Percentiles rank a stretch among this genome's conserved stretches.
These are phyloP conservation scores for Dufourea novaeangliae DNA, from an alignment of 1,140 invertebrate genomes.

Conservation along the genomic window DNA sequence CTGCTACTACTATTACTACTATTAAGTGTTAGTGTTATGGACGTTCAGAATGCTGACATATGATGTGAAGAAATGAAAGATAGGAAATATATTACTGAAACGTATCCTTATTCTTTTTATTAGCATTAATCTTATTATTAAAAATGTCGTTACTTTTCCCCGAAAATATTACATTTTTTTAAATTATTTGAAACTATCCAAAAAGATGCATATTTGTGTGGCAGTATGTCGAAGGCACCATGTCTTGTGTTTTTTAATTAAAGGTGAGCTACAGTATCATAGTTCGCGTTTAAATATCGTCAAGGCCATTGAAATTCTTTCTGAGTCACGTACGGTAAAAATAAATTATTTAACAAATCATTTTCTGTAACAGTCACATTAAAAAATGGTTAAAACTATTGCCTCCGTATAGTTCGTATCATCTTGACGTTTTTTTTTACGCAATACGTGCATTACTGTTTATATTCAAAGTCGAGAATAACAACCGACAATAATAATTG, in stretches of 20 bases:
- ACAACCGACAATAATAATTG: constrained; percentile 70
- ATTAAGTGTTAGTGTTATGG: constrained; percentile 19
- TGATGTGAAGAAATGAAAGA: too few relatives aligned
- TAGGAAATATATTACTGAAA: too few relatives aligned
- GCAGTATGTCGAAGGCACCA: constrained; percentile 65
- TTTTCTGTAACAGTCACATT: background rate
- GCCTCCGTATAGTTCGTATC: background rate
- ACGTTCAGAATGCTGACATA: background rate
- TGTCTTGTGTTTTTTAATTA: constrained; percentile 44
- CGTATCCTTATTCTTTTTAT: too few relatives aligned
- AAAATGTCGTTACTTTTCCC: background rate
- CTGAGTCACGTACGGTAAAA: background rate
- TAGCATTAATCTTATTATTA: constrained; percentile 4
- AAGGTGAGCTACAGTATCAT: constrained; percentile 17
- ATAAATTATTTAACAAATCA: background rate
- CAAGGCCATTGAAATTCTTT: background rate
- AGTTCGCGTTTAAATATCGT: constrained; percentile 5
- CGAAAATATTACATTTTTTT: constrained; percentile 1
- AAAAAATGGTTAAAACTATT: constrained; percentile 11
- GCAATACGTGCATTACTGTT: constrained; percentile 14
- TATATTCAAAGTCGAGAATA: constrained; percentile 48
- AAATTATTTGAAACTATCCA: background rate
- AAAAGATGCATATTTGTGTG: constrained; percentile 43
- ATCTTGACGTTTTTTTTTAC: background rate
- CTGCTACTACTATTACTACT: constrained; percentile 15